Evolutionary conservation across 2,113 vertebrate genomes (phyloP).

Genomic region (Myrmecobius fasciatus): DNA sequence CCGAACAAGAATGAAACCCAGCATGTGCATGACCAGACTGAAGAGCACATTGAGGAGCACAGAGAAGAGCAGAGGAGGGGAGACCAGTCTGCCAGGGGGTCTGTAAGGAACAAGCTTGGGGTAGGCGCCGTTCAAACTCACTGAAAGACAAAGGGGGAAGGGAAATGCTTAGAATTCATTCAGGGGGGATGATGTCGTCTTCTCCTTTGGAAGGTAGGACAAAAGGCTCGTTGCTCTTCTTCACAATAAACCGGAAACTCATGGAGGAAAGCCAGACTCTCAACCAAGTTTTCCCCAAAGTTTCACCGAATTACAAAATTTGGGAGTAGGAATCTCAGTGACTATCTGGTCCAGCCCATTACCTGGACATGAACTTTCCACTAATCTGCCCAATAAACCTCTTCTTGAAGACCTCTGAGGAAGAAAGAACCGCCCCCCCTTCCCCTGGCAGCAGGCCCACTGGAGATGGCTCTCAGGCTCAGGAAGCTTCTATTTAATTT

Average conservation of each 20-base stretch:
- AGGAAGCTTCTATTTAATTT: not conserved
- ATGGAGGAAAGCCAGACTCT: not conserved
- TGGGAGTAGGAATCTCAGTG: not conserved
- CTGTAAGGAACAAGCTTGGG: slow-evolving; percentile 85
- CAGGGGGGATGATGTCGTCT: not conserved
- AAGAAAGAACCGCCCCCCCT: not conserved
- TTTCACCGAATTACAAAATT: not conserved
- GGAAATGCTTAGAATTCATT: not conserved
- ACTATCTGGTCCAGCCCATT: not conserved
- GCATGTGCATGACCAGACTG: slow-evolving; percentile 83
- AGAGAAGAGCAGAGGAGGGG: slow-evolving; percentile 86
- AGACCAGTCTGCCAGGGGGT: slow-evolving; percentile 84
- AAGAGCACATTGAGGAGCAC: slow-evolving; percentile 85
- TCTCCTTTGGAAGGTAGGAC: not conserved
- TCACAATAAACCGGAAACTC: not conserved
- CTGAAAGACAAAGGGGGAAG: slow-evolving; percentile 73
- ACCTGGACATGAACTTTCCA: not conserved
- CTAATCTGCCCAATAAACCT: not conserved
- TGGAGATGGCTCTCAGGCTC: not conserved
- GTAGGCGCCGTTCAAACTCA: slow-evolving; percentile 86
- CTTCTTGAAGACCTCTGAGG: not conserved
- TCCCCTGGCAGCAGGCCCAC: too few species aligned
- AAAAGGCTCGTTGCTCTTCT: not conserved
- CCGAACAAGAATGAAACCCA: slow-evolving; percentile 85
- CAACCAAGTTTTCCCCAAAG: not conserved